Evolutionary conservation across 1,140 invertebrate species (phyloP).

Genomic region (Drusus annulatus): DNA sequence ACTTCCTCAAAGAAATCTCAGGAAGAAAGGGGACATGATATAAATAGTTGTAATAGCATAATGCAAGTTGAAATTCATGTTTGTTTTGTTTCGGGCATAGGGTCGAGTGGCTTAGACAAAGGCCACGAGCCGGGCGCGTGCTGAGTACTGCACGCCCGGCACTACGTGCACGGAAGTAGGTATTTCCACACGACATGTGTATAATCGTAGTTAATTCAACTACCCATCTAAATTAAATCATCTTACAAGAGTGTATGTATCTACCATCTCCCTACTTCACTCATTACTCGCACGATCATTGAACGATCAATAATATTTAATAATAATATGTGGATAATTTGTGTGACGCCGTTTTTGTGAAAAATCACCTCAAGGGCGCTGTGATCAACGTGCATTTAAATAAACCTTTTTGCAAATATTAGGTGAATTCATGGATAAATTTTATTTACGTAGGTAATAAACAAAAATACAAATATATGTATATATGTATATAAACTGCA

Average conservation of each 20-base stretch:
- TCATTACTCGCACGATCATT: background rate
- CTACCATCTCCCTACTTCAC: background rate
- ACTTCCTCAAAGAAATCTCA: constrained; percentile 48
- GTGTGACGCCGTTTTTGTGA: too few relatives aligned
- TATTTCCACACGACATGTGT: background rate
- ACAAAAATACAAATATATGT: too few relatives aligned
- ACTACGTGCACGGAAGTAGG: background rate
- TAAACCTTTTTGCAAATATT: too few relatives aligned
- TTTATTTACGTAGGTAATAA: too few relatives aligned
- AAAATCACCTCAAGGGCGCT: too few relatives aligned
- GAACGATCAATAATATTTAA: too few relatives aligned
- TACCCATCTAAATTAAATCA: background rate
- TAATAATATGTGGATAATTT: too few relatives aligned
- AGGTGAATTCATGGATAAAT: too few relatives aligned
- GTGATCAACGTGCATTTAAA: too few relatives aligned
- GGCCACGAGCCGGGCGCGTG: constrained; percentile 25
- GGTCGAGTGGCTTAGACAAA: constrained; percentile 46
- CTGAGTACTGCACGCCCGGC: background rate
- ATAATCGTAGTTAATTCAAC: background rate
- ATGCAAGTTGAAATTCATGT: constrained; percentile 39
- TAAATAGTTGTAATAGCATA: constrained; percentile 19
- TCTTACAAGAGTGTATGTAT: background rate
- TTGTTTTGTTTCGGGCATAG: constrained; percentile 36
- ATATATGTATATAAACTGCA: too few relatives aligned
- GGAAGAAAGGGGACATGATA: constrained; percentile 46